Conservation (phyloP, 1,140 invertebrate genomes). For the Patella vulgata region DNA sequence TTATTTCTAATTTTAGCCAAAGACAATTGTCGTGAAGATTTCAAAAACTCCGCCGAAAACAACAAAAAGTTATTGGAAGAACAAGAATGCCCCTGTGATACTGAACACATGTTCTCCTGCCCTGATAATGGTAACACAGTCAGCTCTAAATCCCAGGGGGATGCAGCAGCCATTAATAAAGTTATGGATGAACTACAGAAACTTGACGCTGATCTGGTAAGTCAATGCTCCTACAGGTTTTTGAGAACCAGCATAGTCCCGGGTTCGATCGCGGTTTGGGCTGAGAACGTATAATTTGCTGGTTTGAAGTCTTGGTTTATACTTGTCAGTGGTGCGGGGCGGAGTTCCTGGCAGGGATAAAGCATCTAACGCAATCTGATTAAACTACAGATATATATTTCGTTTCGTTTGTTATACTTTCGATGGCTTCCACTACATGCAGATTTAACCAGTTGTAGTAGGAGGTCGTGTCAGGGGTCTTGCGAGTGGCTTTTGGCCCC, state of each 20-base stretch:
- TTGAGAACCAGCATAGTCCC: background rate
- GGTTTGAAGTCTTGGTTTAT: too few species aligned
- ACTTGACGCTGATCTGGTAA: constrained; percentile 20
- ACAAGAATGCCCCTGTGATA: constrained; percentile 98
- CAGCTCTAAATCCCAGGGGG: constrained; percentile 41
- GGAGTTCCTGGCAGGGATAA: too few species aligned
- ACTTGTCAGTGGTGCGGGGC: too few species aligned
- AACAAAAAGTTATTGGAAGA: constrained; percentile 81
- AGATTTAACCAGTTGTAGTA: too few species aligned
- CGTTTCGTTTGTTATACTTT: too few species aligned
- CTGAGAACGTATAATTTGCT: background rate
- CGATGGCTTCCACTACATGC: too few species aligned
- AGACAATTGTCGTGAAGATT: constrained; percentile 90
- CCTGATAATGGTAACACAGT: constrained; percentile 64
- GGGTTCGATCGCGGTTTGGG: background rate
- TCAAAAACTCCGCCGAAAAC: constrained; percentile 95
- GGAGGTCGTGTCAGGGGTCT: too few species aligned
- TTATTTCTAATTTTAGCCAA: constrained; percentile 68
- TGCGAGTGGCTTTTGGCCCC: too few species aligned
- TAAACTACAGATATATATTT: too few species aligned
- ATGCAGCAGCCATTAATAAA: constrained; percentile 26
- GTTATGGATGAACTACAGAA: constrained; percentile 35
- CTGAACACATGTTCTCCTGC: constrained; percentile 98
- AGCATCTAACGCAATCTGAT: too few species aligned
- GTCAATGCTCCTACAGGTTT: too few species aligned